phyloP scores from a whole-genome alignment of 30 jellyfish, hydroid and myxozoan genomes.

The Hydractinia symbiolongicarpus region DNA sequence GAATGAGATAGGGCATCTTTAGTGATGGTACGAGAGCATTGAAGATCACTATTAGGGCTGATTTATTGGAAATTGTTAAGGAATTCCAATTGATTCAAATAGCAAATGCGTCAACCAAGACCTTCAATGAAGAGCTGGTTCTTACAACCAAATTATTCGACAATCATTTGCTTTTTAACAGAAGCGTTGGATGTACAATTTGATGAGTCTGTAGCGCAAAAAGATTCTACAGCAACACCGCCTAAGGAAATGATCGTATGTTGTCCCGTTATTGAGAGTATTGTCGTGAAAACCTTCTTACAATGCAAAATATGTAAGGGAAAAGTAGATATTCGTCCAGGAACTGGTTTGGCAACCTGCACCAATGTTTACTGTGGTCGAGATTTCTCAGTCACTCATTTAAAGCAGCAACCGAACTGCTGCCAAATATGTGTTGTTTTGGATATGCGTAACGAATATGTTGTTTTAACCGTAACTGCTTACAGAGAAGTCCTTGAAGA shows the following conservation, averaged over 20 bases:
- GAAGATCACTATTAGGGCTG: background rate
- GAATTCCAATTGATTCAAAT: background rate
- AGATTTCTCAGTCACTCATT: background rate
- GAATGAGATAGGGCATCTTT: background rate
- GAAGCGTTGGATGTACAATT: slow-evolving; percentile 1
- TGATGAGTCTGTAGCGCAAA: background rate
- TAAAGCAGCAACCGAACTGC: background rate
- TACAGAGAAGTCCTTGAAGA: too few relatives aligned
- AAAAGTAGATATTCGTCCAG: background rate
- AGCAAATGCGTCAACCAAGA: background rate
- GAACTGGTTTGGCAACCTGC: slow-evolving; percentile 10
- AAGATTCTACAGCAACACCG: background rate
- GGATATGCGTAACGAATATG: background rate
- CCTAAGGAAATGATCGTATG: background rate
- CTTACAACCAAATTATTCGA: background rate
- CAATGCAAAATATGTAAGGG: background rate
- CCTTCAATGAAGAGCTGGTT: background rate
- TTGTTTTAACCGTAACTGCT: too few relatives aligned
- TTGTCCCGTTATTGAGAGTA: background rate
- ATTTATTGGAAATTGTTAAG: background rate
- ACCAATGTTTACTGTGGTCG: background rate
- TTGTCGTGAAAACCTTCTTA: background rate
- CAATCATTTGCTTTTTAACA: background rate
- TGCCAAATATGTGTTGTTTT: background rate
- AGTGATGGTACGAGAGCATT: slow-evolving; percentile 8